A percentile compares a stretch with the other conserved stretches of the same genome.
Conservation (phyloP, 2,113 vertebrate species). For the zebrafish (Danio rerio) region GRCz12tu NC_133198.1:28758001-28758500, state of each 20-base stretch:
- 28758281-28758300: slow-evolving; percentile 37
- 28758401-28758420: not conserved
- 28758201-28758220: slow-evolving; percentile 15
- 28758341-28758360: slow-evolving; percentile 18
- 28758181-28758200: slow-evolving; percentile 44
- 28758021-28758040: not conserved
- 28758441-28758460: too few relatives aligned
- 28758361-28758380: slow-evolving; percentile 18
- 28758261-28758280: slow-evolving; percentile 42
- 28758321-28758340: slow-evolving; percentile 60
- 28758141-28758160: slow-evolving; percentile 43
- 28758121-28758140: slow-evolving; percentile 56
- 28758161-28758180: slow-evolving; percentile 47
- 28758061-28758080: not conserved
- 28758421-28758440: too few relatives aligned
- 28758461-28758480: too few relatives aligned
- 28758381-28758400: slow-evolving; percentile 28
- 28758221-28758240: slow-evolving; percentile 48
- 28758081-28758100: not conserved
- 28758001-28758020: not conserved
- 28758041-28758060: not conserved
- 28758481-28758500: too few relatives aligned
- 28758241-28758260: slow-evolving; percentile 39
- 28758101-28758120: not conserved
- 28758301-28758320: slow-evolving; percentile 38